Conservation (phyloP, 2,113 vertebrate species). For the Planiliza haematocheilus region DNA sequence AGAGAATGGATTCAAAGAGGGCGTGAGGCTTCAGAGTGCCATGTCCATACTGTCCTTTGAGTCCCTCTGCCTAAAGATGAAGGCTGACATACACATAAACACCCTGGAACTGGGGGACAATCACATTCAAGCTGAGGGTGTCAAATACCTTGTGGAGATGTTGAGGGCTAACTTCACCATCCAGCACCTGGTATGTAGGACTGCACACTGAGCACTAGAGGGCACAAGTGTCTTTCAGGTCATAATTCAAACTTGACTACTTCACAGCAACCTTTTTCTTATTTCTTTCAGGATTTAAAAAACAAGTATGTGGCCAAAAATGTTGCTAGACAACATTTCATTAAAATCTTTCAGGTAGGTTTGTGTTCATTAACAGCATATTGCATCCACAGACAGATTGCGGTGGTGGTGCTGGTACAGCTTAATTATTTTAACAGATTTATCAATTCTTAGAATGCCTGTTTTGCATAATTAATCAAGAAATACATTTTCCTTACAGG, state of each 20-base stretch:
- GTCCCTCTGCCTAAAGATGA: conserved; percentile 67
- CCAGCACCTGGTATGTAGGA: conserved; percentile 84
- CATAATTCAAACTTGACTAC: background rate
- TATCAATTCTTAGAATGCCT: background rate
- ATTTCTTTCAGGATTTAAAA: conserved; percentile 87
- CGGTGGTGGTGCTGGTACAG: no score
- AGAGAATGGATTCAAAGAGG: background rate
- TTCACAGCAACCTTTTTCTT: background rate
- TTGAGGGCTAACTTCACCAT: conserved; percentile 87
- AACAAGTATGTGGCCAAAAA: conserved; percentile 83
- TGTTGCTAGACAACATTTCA: conserved; percentile 87
- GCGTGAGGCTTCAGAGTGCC: background rate
- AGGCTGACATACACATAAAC: conserved; percentile 84
- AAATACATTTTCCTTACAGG: conserved; percentile 65
- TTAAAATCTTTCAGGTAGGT: conserved; percentile 89
- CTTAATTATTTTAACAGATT: no score
- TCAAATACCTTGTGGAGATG: conserved; percentile 83
- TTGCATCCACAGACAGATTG: no score
- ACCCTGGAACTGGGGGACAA: conserved; percentile 88
- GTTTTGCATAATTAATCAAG: background rate
- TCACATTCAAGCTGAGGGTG: conserved; percentile 83
- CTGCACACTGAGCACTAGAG: conserved; percentile 38
- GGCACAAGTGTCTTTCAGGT: conserved; percentile 36
- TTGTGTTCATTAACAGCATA: background rate
- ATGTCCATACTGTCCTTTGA: conserved; percentile 71